Conservation (phyloP, 2,113 vertebrate genomes). For the Saiga tatarica region DNA sequence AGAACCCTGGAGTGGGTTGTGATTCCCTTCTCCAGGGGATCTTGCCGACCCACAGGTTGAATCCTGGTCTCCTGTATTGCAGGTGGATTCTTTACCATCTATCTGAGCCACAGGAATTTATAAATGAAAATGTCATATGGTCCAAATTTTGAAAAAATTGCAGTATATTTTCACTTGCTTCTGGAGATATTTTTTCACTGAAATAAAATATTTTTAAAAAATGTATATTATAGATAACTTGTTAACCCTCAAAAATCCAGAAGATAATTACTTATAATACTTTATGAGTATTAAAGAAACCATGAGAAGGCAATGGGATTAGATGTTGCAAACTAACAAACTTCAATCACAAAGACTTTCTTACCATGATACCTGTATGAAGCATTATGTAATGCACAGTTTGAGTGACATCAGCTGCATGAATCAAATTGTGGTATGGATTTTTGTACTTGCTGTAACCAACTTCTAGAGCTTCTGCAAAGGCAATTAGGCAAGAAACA, state of each 20-base stretch:
- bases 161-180: not conserved
- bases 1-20: not conserved
- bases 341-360: slow-evolving; percentile 42
- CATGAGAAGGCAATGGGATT: not conserved
- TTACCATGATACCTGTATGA: slow-evolving; percentile 97
- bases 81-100: not conserved
- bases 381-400: slow-evolving; percentile 98
- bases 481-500: slow-evolving; percentile 92
- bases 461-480: slow-evolving; percentile 95
- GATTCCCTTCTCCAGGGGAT: not conserved
- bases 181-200: not conserved
- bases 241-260: not conserved
- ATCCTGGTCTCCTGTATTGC: not conserved
- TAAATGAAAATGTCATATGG: not conserved
- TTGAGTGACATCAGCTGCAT: slow-evolving; percentile 98
- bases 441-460: slow-evolving; percentile 99
- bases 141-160: not conserved
- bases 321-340: not conserved
- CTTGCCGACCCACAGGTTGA: not conserved
- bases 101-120: not conserved
- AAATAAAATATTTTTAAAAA: not conserved
- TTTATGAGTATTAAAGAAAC: not conserved
- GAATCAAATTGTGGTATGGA: slow-evolving; percentile 97
- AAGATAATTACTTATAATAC: not conserved
- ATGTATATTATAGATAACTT: not conserved